phyloP scores from a whole-genome alignment of 2,797 vertebrate species.

The Salarias fasciatus region DNA sequence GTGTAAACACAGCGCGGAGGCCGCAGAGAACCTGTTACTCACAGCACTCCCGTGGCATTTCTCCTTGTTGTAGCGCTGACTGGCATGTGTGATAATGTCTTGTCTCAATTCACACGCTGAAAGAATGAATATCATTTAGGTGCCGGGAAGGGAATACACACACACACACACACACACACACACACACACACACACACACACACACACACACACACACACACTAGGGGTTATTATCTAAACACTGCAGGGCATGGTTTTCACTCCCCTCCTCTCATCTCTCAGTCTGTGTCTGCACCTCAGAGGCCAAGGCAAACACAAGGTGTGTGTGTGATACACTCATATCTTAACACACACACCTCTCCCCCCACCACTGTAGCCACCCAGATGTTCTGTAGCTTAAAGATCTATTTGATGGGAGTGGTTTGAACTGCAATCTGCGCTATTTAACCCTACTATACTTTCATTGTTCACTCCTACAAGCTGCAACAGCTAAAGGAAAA shows the following conservation, averaged over 20 bases:
- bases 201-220: constrained; percentile 19
- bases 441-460: neutral
- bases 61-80: constrained; percentile 33
- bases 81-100: constrained; percentile 61
- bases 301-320: constrained; percentile 73
- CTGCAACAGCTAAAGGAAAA: no score
- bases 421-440: constrained; percentile 6
- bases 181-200: constrained; percentile 10
- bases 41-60: constrained; percentile 29
- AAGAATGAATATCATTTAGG: constrained; percentile 75
- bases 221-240: constrained; percentile 59
- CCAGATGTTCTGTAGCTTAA: constrained; percentile 55
- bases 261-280: constrained; percentile 57
- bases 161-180: constrained; percentile 18
- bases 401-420: constrained; percentile 18
- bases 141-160: constrained; percentile 58
- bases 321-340: constrained; percentile 65
- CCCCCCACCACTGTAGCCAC: constrained; percentile 13
- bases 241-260: constrained; percentile 61
- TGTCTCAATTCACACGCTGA: constrained; percentile 68
- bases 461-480: no score
- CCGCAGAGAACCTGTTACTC: constrained; percentile 10
- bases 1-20: constrained; percentile 21
- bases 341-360: constrained; percentile 43
- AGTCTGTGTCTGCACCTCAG: constrained; percentile 65